Base-by-base conservation (phyloP, 2,797 vertebrate species). In the Rhinichthys osculus region DNA sequence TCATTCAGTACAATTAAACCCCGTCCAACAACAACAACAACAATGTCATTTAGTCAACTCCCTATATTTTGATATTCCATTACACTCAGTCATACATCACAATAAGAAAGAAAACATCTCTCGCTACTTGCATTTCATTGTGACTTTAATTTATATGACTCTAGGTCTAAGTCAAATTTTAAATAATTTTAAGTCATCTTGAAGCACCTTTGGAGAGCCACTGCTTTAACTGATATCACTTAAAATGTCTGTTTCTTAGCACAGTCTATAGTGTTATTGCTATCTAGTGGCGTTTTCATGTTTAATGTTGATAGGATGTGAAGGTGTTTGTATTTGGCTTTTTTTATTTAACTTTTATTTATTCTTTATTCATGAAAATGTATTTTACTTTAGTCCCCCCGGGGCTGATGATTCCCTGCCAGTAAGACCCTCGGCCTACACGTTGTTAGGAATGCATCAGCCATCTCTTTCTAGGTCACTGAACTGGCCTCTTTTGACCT, bases 381-480 rank as follows among this genome's bases (percentile, higher is more conserved):
- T 50, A 47, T 47, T 47, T 50, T 50, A 50, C 14, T 50, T 50
- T 16, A 50, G 47, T 50, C 16, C 47, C 47, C 47, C 47, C 5
- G 5, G 52, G 17, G 52, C 21, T 57, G 21, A 42, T 35, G 42
- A 11, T 74, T 33, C 8, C 5, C 17, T 30, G 17, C 44, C 6
- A 44, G 76, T 52, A 47, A 52, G 19, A 9, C 23, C 17, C 30
- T 11, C 8, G 11, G 90, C 92, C 84, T 93, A 88, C 89, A 92
- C 91, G 92, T 93, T 93, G 92, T 92, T 91, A 86, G 93, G 92
- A 92, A 94, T 93, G 92, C 92, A 35, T 89, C 90, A 89, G 86
- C 88, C 82, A 78, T 93, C 84, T 90, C 92, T 91, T 92, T 92
- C 88, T 91, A 93, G 94, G 94, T 93, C 91, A 89, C 81, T 93